Evolutionary conservation across 2,113 vertebrate species (phyloP), one percentile per base, ranked within the genome.

Genomic region (Istiophorus platypterus): DNA sequence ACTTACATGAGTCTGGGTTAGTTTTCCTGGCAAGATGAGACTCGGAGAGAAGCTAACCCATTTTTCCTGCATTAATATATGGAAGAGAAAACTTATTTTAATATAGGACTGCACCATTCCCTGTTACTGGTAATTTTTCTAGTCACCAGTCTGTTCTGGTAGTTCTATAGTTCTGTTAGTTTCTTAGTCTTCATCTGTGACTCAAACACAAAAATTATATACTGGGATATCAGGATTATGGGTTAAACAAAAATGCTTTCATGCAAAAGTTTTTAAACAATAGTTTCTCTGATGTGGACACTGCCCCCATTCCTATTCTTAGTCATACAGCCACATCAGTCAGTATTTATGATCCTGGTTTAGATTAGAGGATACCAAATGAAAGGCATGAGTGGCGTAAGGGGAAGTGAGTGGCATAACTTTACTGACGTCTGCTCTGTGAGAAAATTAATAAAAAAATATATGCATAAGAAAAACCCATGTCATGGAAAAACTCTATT

Each of bases 171-270:
- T 52, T 57, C 51, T 81, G 58, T 54, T 31, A 56, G 29, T 59
- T 14, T 37, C 26, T 68, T 58, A 59, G 58, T 49, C 20, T 72
- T 26, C 67, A 5, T 41, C 24, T 2, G 17, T 78, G 58, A 85
- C 31, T 76, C 71, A 76, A 26, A 54, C 54, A 69, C 61, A 58
- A 27, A n/a, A 7, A 52, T 17, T 4, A 27, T 34, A 42, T 26
- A 37, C 27, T 68, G n/a, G 57, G 37, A 76, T 62, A 47, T 70
- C 20, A 57, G 34, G 52, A 42, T 13, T 66, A 24, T 13, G 26
- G 68, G 68, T 66, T 42, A 52, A 57, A 78, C 27, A 42, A n/a
- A 72, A 26, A 31, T 0, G 14, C 24, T 79, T 79, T 79, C 51
- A 58, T 58, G 17, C 27, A 71, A 26, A 18, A 18, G 18, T 58